phyloP scores from a whole-genome alignment of 1,140 invertebrate species.

The Cydia pomonella region DNA sequence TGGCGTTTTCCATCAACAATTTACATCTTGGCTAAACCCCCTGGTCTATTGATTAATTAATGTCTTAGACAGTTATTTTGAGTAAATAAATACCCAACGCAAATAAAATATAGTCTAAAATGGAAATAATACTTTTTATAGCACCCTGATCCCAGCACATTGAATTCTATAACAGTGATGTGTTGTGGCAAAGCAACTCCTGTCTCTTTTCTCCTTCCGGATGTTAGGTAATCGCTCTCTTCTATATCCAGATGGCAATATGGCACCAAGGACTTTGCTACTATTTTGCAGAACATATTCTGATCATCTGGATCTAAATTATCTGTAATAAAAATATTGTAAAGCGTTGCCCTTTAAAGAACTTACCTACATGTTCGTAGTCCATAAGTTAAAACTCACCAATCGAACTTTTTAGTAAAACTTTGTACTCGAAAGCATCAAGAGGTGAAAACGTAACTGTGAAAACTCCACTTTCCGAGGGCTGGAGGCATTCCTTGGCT shows the following conservation, averaged over 20 bases:
- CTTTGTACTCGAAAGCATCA: slow-evolving; percentile 67
- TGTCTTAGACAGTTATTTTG: no score
- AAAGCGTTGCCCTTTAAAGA: neutral
- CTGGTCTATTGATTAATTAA: no score
- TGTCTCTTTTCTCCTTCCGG: slow-evolving; percentile 64
- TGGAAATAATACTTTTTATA: slow-evolving; percentile 66
- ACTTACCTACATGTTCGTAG: neutral
- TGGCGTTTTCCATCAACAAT: no score
- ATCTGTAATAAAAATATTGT: slow-evolving; percentile 51
- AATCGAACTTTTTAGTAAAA: slow-evolving; percentile 64
- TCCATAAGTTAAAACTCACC: slow-evolving; percentile 47
- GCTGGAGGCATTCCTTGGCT: slow-evolving; percentile 58
- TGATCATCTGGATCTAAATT: slow-evolving; percentile 71
- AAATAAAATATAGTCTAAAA: slow-evolving; percentile 28
- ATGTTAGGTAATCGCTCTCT: slow-evolving; percentile 79
- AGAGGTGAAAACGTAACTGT: slow-evolving; percentile 66
- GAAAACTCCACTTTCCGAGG: slow-evolving; percentile 53
- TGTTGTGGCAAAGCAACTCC: slow-evolving; percentile 61
- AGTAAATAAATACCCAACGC: neutral
- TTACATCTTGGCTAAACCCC: no score
- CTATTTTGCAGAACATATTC: slow-evolving; percentile 62
- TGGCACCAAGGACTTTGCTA: slow-evolving; percentile 75
- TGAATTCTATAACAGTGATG: slow-evolving; percentile 77
- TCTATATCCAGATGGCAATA: slow-evolving; percentile 81
- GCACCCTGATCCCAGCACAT: slow-evolving; percentile 77